Percentiles rank a stretch among this genome's conserved stretches.
Evolutionary conservation across 2,113 vertebrate species (phyloP).

Genomic region (Thymallus thymallus): DNA sequence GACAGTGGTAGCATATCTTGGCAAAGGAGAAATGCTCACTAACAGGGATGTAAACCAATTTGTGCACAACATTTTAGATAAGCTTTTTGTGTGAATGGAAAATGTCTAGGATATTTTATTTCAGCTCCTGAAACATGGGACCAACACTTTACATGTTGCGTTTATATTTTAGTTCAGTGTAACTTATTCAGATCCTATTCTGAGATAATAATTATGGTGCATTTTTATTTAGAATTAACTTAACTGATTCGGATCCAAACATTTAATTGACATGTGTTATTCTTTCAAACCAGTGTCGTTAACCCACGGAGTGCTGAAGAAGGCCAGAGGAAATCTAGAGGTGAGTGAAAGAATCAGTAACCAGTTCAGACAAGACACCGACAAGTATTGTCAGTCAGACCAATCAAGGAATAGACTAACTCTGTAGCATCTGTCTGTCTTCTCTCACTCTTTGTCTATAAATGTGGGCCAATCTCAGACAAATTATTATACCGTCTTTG

Average conservation of each 20-base stretch:
- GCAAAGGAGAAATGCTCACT: no score
- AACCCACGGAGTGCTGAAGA: slow-evolving; percentile 89
- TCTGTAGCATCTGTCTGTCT: slow-evolving; percentile 21
- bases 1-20: no score
- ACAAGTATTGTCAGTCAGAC: not conserved
- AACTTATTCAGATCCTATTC: no score
- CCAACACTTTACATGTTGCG: no score
- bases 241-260: not conserved
- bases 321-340: slow-evolving; percentile 92
- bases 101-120: no score
- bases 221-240: not conserved
- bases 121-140: no score
- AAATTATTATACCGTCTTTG: slow-evolving; percentile 70
- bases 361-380: not conserved
- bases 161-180: no score
- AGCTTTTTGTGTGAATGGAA: no score
- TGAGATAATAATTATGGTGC: not conserved
- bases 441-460: slow-evolving; percentile 33
- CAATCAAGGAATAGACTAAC: not conserved
- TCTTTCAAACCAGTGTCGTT: slow-evolving; percentile 76
- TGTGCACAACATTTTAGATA: no score
- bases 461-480: slow-evolving; percentile 57
- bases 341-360: slow-evolving; percentile 64
- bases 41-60: not conserved
- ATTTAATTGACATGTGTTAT: not conserved